Conservation (phyloP, 1,140 invertebrate species). For the Thereuonema tuberculata region DNA sequence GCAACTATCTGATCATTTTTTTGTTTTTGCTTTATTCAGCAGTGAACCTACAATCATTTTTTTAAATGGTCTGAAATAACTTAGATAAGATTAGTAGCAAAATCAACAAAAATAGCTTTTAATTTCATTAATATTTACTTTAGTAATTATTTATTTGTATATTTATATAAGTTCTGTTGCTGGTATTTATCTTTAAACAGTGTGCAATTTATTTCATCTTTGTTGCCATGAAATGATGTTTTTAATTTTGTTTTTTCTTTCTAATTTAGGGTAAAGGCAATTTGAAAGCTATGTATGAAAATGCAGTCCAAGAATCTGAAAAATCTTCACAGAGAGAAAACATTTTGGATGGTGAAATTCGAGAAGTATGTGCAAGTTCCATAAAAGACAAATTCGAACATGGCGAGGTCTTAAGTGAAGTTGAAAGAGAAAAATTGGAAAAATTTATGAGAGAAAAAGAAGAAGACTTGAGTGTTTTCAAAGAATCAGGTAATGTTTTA, state of each 20-base stretch:
- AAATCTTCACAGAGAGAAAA: not conserved
- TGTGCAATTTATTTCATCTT: too few relatives aligned
- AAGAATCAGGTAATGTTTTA: constrained; percentile 48
- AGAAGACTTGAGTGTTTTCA: constrained; percentile 63
- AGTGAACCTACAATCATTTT: too few relatives aligned
- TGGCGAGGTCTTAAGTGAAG: constrained; percentile 48
- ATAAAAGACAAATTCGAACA: constrained; percentile 73
- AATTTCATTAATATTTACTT: too few relatives aligned
- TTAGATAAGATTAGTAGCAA: too few relatives aligned
- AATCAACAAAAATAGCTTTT: too few relatives aligned
- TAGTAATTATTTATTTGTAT: too few relatives aligned
- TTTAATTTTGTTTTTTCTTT: not conserved
- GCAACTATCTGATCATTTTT: too few relatives aligned
- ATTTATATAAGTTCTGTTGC: too few relatives aligned
- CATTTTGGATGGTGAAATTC: constrained; percentile 29
- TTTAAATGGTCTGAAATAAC: too few relatives aligned
- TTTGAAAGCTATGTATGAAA: constrained; percentile 82
- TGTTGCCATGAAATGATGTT: too few relatives aligned
- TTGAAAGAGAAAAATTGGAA: constrained; percentile 40
- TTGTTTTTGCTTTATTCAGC: too few relatives aligned
- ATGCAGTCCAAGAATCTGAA: constrained; percentile 61
- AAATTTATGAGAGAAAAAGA: constrained; percentile 39
- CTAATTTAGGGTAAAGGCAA: constrained; percentile 62
- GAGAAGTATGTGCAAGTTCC: constrained; percentile 47
- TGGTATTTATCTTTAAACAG: too few relatives aligned